A percentile compares a stretch with the other conserved stretches of the same genome.
Evolutionary conservation across 92 coral and sea anemone species (phyloP).

Genomic region (Epizoanthus stellaris): DNA sequence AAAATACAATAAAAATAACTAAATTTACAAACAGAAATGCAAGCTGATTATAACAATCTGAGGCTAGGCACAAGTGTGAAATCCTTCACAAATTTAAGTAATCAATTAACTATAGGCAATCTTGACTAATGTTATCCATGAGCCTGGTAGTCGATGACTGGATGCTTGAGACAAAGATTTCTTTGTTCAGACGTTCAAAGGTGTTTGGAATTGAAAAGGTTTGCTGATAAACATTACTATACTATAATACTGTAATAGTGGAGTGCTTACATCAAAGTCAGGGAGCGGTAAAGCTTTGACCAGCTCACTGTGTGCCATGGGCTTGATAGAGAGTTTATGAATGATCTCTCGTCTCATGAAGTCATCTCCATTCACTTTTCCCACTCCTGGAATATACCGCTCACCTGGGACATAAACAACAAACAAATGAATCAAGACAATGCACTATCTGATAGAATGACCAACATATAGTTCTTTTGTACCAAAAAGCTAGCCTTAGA

Average conservation of each 20-base stretch:
- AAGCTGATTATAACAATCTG: background rate
- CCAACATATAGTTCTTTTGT: too few species aligned
- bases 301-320: slow-evolving; percentile 96
- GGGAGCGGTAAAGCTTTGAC: slow-evolving; percentile 77
- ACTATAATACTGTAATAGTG: background rate
- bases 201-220: too few species aligned
- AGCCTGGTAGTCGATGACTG: background rate
- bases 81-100: too few species aligned
- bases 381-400: slow-evolving; percentile 84
- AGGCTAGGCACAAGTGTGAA: background rate
- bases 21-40: background rate
- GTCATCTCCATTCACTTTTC: slow-evolving; percentile 81
- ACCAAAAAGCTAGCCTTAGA: too few species aligned
- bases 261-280: slow-evolving; percentile 66
- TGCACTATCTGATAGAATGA: too few species aligned
- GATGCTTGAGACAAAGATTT: background rate
- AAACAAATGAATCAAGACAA: background rate
- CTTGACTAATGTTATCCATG: background rate
- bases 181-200: too few species aligned
- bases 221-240: background rate
- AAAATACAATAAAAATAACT: background rate
- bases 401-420: slow-evolving; percentile 71
- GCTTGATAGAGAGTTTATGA: slow-evolving; percentile 85
- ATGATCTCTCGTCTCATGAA: slow-evolving; percentile 85
- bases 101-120: background rate